Conservation (phyloP, 2,113 vertebrate genomes). For the Boulengeromyrus knoepffleri region DNA sequence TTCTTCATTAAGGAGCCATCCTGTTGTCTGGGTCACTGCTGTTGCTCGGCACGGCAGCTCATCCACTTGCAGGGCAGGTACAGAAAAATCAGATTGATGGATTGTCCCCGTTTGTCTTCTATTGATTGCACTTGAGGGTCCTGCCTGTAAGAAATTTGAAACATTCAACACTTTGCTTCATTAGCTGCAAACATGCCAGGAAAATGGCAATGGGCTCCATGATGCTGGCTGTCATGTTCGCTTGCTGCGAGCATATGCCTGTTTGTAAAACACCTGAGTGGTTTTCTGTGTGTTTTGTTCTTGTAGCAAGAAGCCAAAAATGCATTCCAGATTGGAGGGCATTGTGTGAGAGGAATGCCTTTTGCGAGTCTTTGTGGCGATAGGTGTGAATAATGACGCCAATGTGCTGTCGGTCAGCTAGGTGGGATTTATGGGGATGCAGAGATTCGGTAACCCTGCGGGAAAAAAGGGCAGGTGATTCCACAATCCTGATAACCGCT, state of each 20-base stretch:
- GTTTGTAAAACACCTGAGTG: not conserved
- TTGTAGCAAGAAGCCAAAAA: not conserved
- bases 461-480: not conserved
- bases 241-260: not conserved
- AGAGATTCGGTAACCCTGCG: not conserved
- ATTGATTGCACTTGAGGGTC: not conserved
- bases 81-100: not conserved
- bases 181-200: not conserved
- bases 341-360: not conserved
- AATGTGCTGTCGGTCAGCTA: not conserved
- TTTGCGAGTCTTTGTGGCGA: not conserved
- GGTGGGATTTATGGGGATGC: not conserved
- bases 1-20: slow-evolving; percentile 9
- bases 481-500: not conserved
- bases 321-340: not conserved
- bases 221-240: not conserved
- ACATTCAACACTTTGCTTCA: not conserved
- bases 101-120: not conserved
- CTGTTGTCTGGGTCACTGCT: not conserved
- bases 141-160: not conserved
- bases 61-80: not conserved
- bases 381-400: not conserved
- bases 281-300: not conserved
- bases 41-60: not conserved
- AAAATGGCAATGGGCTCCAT: not conserved